phyloP scores from a whole-genome alignment of 2,888 invertebrate genomes.

The Doris montereyensis region DNA sequence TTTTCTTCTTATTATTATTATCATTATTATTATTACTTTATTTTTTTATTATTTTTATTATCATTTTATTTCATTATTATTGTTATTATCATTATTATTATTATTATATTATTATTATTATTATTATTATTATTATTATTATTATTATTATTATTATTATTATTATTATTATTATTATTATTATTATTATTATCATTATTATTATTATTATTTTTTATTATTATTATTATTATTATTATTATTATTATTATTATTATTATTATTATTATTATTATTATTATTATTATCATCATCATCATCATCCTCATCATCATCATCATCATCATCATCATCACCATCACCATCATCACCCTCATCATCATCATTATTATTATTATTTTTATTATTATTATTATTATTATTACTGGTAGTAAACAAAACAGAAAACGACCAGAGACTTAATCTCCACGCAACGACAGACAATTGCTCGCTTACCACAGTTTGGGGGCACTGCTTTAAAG shows the following conservation, averaged over 20 bases:
- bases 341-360: background rate
- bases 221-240: background rate
- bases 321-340: conserved; percentile 8
- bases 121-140: background rate
- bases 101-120: background rate
- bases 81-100: background rate
- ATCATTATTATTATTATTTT: background rate
- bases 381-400: background rate
- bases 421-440: too few relatives aligned
- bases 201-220: background rate
- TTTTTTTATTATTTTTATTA: too few relatives aligned
- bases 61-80: background rate
- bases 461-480: too few relatives aligned
- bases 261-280: background rate
- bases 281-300: too few relatives aligned
- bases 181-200: background rate
- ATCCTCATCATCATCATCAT: conserved; percentile 10
- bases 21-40: background rate
- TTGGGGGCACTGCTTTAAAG: too few relatives aligned
- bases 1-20: background rate
- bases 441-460: too few relatives aligned
- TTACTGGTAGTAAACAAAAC: too few relatives aligned
- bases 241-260: background rate
- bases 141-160: background rate
- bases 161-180: background rate